A percentile compares a stretch with the other conserved stretches of the same genome.
These are phyloP conservation scores for Odontothrips loti DNA, from an alignment of 2,888 invertebrate genomes.

Conservation along the genomic window DNA sequence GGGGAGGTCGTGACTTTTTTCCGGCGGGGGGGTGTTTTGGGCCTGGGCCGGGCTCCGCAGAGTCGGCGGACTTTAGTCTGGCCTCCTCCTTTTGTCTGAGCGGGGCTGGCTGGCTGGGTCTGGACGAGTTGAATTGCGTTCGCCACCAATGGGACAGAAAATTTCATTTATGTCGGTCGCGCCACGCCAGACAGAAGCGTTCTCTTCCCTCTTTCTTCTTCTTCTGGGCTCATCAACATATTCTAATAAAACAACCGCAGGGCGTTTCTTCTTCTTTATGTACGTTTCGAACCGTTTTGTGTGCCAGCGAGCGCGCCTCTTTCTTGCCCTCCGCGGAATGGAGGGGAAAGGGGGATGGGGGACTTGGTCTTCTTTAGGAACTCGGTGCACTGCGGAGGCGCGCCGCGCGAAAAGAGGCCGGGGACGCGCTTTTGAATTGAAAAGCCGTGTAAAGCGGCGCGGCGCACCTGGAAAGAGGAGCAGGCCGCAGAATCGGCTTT, in stretches of 20 bases:
- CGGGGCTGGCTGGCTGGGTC: too few species aligned
- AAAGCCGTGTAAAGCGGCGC: not conserved
- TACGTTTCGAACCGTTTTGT: conserved; percentile 16
- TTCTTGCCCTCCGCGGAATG: not conserved
- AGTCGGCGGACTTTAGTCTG: not conserved
- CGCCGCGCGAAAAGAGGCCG: not conserved
- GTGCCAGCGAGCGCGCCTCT: not conserved
- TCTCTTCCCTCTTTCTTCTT: not conserved
- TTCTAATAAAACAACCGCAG: conserved; percentile 19
- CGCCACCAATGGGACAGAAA: conserved; percentile 25
- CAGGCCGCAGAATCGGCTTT: too few species aligned
- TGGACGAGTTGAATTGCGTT: conserved; percentile 27
- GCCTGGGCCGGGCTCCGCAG: not conserved
- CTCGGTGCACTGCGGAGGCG: not conserved
- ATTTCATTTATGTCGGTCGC: conserved; percentile 19
- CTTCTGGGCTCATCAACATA: not conserved
- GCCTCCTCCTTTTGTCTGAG: too few species aligned
- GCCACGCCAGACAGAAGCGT: not conserved
- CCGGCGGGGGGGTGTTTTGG: not conserved
- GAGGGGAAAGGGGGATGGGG: not conserved
- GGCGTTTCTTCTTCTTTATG: not conserved
- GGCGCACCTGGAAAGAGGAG: not conserved
- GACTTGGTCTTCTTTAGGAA: not conserved
- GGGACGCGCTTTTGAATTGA: not conserved
- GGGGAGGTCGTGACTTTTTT: not conserved